phyloP scores from a whole-genome alignment of 2,797 vertebrate genomes.

The Pelodytes ibericus region DNA sequence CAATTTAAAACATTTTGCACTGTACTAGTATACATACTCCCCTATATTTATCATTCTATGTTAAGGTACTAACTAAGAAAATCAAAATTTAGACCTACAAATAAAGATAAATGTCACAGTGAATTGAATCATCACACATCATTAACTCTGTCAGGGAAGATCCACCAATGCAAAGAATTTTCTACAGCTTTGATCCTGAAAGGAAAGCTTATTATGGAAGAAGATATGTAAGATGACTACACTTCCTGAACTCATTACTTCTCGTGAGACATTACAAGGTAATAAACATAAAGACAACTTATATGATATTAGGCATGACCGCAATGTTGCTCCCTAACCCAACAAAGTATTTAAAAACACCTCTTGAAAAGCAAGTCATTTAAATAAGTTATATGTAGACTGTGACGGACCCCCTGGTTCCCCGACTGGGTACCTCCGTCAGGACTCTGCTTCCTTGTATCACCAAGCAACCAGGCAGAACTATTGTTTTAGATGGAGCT shows the following conservation, averaged over 20 bases:
- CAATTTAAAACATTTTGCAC: too few species aligned
- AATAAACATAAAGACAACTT: neutral
- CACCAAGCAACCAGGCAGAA: too few species aligned
- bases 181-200: slow-evolving; percentile 41
- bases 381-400: too few species aligned
- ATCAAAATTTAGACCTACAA: slow-evolving; percentile 16
- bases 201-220: slow-evolving; percentile 20
- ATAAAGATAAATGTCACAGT: slow-evolving; percentile 40
- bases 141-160: slow-evolving; percentile 40
- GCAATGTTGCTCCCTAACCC: neutral
- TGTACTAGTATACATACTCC: too few species aligned
- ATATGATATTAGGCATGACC: neutral
- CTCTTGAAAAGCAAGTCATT: too few species aligned
- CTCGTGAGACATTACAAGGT: slow-evolving; percentile 5
- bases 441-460: too few species aligned
- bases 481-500: too few species aligned
- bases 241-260: slow-evolving; percentile 27
- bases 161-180: neutral
- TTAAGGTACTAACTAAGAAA: too few species aligned
- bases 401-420: too few species aligned
- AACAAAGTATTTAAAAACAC: neutral
- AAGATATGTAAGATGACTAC: slow-evolving; percentile 12
- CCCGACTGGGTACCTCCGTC: too few species aligned
- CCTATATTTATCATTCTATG: too few species aligned
- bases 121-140: slow-evolving; percentile 39